phyloP scores from a whole-genome alignment of 2,113 vertebrate species.

The Heloderma charlesbogerti region DNA sequence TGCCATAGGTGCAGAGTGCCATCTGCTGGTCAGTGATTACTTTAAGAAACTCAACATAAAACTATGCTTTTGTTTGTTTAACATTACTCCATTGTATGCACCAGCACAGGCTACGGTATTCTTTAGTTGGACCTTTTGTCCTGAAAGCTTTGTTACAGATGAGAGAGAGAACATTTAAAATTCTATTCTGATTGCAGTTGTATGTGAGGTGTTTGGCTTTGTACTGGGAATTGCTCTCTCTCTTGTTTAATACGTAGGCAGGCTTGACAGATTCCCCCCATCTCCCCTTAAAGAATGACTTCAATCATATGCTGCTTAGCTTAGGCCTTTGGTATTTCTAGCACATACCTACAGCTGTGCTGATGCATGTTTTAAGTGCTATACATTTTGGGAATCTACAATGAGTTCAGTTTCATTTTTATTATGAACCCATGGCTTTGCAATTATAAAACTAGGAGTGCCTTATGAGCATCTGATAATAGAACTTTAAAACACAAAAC shows the following conservation, averaged over 20 bases:
- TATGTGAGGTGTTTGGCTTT: rapidly evolving
- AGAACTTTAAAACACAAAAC: constrained; percentile 42
- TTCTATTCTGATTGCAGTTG: background rate
- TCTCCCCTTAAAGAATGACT: background rate
- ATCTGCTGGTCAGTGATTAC: constrained; percentile 49
- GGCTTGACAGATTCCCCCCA: constrained; percentile 23
- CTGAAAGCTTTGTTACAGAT: background rate
- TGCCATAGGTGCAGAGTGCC: background rate
- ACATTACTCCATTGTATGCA: background rate
- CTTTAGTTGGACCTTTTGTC: background rate
- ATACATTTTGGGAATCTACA: constrained; percentile 46
- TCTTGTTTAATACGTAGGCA: background rate
- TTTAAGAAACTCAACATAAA: background rate
- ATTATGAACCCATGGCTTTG: constrained; percentile 38
- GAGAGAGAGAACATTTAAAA: background rate
- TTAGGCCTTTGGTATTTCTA: constrained; percentile 36
- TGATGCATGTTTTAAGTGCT: constrained; percentile 53
- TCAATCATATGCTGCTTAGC: background rate
- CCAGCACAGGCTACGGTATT: rapidly evolving
- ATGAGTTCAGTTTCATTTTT: constrained; percentile 32
- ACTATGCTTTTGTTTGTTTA: background rate
- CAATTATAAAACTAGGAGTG: constrained; percentile 8
- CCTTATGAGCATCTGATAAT: constrained; percentile 30
- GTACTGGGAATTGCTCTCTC: background rate
- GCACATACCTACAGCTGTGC: constrained; percentile 35